These are phyloP conservation scores for Eupelmus urozonus DNA, from an alignment of 2,888 invertebrate species.

Conservation along the genomic window DNA sequence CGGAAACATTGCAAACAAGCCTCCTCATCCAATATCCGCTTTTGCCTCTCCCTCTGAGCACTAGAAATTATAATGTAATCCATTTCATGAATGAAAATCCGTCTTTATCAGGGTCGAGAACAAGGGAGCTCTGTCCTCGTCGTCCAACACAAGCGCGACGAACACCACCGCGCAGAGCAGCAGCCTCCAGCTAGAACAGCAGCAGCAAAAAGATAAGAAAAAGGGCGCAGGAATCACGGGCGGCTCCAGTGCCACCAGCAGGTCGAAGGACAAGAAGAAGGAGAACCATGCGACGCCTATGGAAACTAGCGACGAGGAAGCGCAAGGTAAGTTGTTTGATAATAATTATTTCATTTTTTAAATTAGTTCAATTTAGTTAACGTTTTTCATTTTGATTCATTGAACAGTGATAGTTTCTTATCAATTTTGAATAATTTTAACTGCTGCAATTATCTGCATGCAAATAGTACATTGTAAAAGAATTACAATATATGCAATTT, in stretches of 20 bases:
- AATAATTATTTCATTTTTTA: no score
- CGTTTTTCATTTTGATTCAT: no score
- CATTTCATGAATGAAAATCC: conserved; percentile 7
- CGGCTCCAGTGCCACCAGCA: conserved; percentile 64
- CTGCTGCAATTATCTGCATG: no score
- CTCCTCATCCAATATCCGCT: no score
- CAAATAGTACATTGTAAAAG: no score
- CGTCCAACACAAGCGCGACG: conserved; percentile 62
- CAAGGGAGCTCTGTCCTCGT: conserved; percentile 68
- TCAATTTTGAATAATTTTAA: no score
- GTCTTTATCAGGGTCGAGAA: conserved; percentile 69
- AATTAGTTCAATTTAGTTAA: no score
- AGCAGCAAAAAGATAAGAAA: conserved; percentile 71
- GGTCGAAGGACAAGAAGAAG: conserved; percentile 76
- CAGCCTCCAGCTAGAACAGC: conserved; percentile 51
- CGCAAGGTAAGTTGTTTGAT: no score
- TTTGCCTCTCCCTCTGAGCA: no score
- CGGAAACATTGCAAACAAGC: no score
- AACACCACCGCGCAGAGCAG: conserved; percentile 50
- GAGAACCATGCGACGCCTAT: conserved; percentile 77
- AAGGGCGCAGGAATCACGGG: conserved; percentile 65
- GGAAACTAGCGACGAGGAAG: conserved; percentile 81
- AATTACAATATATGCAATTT: no score
- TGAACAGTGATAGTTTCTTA: no score
- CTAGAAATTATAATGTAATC: neutral